Evolutionary conservation across 2,797 vertebrate species (phyloP), one percentile per base, ranked within the genome.

Genomic region (Sebastes itinus): DNA sequence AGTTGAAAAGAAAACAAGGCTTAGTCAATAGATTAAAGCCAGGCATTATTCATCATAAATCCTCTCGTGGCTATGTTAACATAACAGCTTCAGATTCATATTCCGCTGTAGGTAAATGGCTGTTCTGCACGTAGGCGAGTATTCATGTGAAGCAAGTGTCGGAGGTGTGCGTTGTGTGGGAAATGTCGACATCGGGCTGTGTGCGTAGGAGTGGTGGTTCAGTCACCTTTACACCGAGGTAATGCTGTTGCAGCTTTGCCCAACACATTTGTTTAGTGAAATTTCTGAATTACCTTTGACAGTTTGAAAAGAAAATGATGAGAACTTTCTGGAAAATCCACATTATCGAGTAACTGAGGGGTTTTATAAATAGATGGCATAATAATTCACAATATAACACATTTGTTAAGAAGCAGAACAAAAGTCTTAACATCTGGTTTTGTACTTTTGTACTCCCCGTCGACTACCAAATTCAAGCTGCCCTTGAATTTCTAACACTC

Each of bases 211-310:
- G 73, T 27, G 33, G 2, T 14, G 42, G 69, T 65, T 80, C 80
- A 86, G 77, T 38, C 55, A 84, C 77, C 76, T 87, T 70, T 67
- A 81, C 35, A 81, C 77, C 38, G 42, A 87, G 69, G 67, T 74
- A 75, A 83, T 75, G 46, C 75, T 79, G 69, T n/a, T 71, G 30
- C 23, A 72, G 69, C 49, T 84, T 49, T 32, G 22, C 59, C 68
- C 62, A 62, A 75, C 71, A 78, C 20, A 55, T 70, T 75, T 67
- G 46, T 79, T 86, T 69, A 32, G 69, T 72, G 13, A 58, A 66
- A 75, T 70, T 52, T 77, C 5, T 38, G 33, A 59, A 58, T 75
- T 69, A 67, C 33, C 23, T 74, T 28, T 73, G n/a, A 77, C 49
- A 65, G 22, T 7, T 22, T 4, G 42, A 60, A 38, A 58, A 82